Evolutionary conservation across 2,888 invertebrate species (phyloP).

Genomic region (Cheilosia vernalis): DNA sequence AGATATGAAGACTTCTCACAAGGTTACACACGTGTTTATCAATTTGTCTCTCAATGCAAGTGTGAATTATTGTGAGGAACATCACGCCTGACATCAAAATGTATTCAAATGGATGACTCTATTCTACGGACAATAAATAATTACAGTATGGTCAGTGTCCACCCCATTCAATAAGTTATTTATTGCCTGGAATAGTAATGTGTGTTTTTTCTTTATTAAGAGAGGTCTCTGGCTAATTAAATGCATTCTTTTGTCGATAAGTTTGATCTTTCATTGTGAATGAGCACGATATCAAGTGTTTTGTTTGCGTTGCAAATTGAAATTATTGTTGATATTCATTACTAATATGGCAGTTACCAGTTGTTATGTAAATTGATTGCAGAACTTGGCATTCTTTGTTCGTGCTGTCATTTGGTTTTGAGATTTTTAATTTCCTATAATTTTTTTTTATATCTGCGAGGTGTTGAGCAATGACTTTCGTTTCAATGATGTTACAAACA

Average conservation of each 20-base stretch:
- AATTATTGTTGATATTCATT: background rate
- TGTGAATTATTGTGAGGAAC: slow-evolving; percentile 24
- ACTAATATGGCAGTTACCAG: no score
- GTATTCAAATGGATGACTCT: slow-evolving; percentile 22
- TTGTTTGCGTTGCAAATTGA: background rate
- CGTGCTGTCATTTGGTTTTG: no score
- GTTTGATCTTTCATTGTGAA: background rate
- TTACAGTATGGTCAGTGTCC: background rate
- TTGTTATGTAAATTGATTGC: no score
- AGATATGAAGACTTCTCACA: slow-evolving; percentile 8
- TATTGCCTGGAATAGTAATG: slow-evolving; percentile 28
- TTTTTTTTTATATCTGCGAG: no score
- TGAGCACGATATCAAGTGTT: background rate
- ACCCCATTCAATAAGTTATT: slow-evolving; percentile 39
- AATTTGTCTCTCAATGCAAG: slow-evolving; percentile 26
- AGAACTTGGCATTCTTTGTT: no score
- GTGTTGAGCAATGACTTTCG: no score
- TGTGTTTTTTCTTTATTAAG: slow-evolving; percentile 13
- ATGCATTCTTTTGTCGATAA: slow-evolving; percentile 16
- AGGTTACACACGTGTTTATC: slow-evolving; percentile 34
- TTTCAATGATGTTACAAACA: no score
- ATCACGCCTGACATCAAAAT: slow-evolving; percentile 48
- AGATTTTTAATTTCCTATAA: no score
- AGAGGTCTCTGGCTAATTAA: background rate
- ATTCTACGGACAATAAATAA: slow-evolving; percentile 35